Conservation (phyloP, 2,113 vertebrate species). For the Archilochus colubris region DNA sequence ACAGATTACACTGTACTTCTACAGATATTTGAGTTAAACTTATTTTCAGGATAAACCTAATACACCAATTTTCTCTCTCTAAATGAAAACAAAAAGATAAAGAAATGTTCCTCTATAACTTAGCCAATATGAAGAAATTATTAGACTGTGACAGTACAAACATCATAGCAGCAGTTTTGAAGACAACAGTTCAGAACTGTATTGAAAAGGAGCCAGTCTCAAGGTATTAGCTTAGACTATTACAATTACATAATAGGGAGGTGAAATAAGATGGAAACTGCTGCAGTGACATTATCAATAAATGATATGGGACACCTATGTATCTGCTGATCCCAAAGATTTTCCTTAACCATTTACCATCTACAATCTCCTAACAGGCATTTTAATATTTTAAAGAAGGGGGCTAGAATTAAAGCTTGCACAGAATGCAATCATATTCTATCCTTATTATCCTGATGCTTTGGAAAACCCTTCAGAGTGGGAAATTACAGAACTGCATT, state of each 20-base stretch:
- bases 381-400: background rate
- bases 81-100: background rate
- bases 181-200: background rate
- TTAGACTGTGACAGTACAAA: background rate
- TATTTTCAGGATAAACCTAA: background rate
- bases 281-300: conserved; percentile 12
- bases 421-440: background rate
- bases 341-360: background rate
- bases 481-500: background rate
- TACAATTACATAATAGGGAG: background rate
- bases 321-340: background rate
- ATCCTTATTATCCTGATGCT: accelerated
- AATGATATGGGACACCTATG: background rate
- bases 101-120: background rate
- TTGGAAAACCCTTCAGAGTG: background rate
- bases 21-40: background rate
- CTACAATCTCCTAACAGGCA: background rate
- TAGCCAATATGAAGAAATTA: background rate
- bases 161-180: background rate
- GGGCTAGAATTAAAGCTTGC: background rate
- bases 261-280: conserved; percentile 7
- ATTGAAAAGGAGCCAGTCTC: background rate
- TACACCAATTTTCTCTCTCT: background rate
- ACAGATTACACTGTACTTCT: background rate
- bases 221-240: background rate